Evolutionary conservation across 2,888 invertebrate species (phyloP).

Genomic region (Drosophila picticornis): DNA sequence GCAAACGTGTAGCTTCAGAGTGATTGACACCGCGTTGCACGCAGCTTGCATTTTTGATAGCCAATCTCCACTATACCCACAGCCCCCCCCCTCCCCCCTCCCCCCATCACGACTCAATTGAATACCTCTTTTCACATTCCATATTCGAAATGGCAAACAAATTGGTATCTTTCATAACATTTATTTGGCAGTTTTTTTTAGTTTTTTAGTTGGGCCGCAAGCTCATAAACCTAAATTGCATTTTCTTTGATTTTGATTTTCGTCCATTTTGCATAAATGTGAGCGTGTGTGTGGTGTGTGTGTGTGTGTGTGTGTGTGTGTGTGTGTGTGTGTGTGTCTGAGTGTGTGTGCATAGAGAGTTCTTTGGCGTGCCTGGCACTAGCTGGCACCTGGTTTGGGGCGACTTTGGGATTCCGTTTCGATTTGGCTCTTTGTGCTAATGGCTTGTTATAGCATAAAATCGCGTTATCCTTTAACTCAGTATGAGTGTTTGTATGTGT

Average conservation of each 20-base stretch:
- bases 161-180: constrained; percentile 60
- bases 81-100: neutral
- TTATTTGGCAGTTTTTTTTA: constrained; percentile 49
- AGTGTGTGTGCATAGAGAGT: constrained; percentile 15
- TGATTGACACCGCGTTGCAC: constrained; percentile 74
- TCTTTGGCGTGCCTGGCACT: constrained; percentile 68
- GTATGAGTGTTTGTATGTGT: neutral
- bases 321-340: constrained; percentile 11
- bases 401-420: constrained; percentile 38
- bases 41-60: constrained; percentile 72
- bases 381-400: constrained; percentile 52
- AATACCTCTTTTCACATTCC: neutral
- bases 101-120: neutral
- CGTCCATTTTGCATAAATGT: constrained; percentile 49
- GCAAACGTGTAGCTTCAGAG: constrained; percentile 21
- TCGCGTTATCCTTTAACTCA: constrained; percentile 44
- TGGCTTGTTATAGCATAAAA: constrained; percentile 64
- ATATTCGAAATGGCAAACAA: constrained; percentile 50
- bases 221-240: constrained; percentile 74
- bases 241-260: constrained; percentile 44
- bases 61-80: neutral
- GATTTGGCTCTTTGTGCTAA: constrained; percentile 45
- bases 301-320: constrained; percentile 9
- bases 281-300: constrained; percentile 14
- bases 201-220: constrained; percentile 15